Percentiles rank a stretch among this genome's conserved stretches.
Conservation (phyloP, 2,113 vertebrate species). For the Scopus umbretta region DNA sequence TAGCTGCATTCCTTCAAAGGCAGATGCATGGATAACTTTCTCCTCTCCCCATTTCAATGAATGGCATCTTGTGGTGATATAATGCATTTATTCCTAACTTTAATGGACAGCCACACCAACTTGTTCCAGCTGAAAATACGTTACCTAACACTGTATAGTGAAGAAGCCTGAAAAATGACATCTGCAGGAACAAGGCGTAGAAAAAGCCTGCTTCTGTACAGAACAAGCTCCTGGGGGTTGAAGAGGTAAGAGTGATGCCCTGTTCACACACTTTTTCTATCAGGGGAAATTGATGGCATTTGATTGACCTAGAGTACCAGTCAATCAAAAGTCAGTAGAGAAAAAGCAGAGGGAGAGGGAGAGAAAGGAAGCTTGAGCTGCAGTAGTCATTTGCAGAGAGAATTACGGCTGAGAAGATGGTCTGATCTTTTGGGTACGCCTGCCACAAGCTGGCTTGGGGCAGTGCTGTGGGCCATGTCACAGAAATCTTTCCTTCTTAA, state of each 20-base stretch:
- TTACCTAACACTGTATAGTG: background rate
- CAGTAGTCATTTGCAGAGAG: background rate
- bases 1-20: background rate
- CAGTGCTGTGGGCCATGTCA: background rate
- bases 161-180: background rate
- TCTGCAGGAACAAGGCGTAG: background rate
- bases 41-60: background rate
- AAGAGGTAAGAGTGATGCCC: background rate
- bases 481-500: background rate
- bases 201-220: background rate
- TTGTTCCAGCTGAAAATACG: background rate
- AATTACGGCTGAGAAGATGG: background rate
- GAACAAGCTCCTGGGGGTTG: background rate
- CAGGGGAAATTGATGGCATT: background rate
- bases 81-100: background rate
- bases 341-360: background rate
- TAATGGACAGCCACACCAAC: background rate
- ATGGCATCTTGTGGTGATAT: background rate
- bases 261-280: background rate
- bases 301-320: background rate
- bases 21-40: background rate
- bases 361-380: background rate
- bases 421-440: background rate
- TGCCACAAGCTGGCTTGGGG: background rate
- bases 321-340: conserved; percentile 23